phyloP scores from a whole-genome alignment of 2,888 invertebrate species.

The Antheraea assamensis region DNA sequence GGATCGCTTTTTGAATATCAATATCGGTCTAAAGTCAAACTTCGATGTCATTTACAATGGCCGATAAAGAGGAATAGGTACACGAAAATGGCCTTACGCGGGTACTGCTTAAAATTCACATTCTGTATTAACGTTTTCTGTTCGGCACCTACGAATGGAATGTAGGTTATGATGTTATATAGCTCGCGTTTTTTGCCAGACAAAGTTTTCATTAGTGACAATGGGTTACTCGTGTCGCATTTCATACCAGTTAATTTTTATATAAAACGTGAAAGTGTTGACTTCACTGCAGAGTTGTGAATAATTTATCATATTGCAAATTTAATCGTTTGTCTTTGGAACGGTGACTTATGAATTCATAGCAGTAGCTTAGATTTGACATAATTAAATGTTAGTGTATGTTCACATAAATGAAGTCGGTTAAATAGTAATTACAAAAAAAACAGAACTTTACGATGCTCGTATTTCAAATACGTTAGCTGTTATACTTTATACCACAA shows the following conservation, averaged over 20 bases:
- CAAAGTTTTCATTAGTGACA: slow-evolving; percentile 70
- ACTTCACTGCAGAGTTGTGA: background rate
- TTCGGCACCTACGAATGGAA: slow-evolving; percentile 67
- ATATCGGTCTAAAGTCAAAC: slow-evolving; percentile 71
- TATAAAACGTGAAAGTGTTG: slow-evolving; percentile 73
- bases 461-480: background rate
- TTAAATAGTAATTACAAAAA: too few species aligned
- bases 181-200: slow-evolving; percentile 72
- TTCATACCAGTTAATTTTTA: slow-evolving; percentile 75
- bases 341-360: background rate
- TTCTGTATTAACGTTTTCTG: slow-evolving; percentile 61
- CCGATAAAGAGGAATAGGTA: slow-evolving; percentile 72
- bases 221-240: slow-evolving; percentile 64
- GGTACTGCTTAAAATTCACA: slow-evolving; percentile 75
- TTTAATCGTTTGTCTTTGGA: background rate
- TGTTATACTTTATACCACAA: background rate
- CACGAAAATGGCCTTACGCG: slow-evolving; percentile 74
- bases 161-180: slow-evolving; percentile 81
- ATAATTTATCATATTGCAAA: background rate
- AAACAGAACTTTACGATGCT: background rate
- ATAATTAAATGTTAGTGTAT: background rate
- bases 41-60: slow-evolving; percentile 69
- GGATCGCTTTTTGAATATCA: slow-evolving; percentile 75
- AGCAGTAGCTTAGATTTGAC: background rate
- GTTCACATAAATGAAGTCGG: too few species aligned